Conservation (phyloP, 2,888 invertebrate species). For the Dichetophora obliterata region DNA sequence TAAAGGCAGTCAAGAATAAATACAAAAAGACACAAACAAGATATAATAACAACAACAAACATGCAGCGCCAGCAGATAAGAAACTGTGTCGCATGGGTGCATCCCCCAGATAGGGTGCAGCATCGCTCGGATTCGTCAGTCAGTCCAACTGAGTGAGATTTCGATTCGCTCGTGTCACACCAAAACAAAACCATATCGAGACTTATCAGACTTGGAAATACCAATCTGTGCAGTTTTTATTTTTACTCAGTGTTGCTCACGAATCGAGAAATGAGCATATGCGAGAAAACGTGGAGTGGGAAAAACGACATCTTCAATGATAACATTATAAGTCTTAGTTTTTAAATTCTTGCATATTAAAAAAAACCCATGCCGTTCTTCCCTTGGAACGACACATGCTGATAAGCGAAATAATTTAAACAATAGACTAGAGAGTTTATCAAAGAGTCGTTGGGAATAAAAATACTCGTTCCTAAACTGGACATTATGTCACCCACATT, state of each 20-base stretch:
- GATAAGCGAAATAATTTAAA: conserved; percentile 8
- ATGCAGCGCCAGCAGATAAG: conserved; percentile 13
- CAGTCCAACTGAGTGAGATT: neutral
- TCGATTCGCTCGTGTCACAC: neutral
- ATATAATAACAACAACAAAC: neutral
- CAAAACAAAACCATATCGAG: neutral
- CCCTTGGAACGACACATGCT: neutral
- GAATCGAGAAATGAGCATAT: neutral
- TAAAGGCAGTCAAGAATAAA: neutral
- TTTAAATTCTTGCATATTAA: neutral
- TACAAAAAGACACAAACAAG: neutral
- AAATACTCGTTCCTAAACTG: conserved; percentile 11
- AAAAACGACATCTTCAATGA: neutral
- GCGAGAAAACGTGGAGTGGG: neutral
- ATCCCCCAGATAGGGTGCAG: conserved; percentile 23
- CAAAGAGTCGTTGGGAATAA: neutral
- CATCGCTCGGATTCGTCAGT: conserved; percentile 3
- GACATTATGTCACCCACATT: conserved; percentile 37
- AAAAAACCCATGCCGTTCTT: neutral
- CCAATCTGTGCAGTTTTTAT: conserved; percentile 11
- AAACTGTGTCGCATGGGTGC: conserved; percentile 34
- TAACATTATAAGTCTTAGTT: neutral
- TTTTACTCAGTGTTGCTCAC: neutral
- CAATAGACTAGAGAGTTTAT: conserved; percentile 25
- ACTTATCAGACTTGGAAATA: conserved; percentile 6